Base-by-base conservation (phyloP, 2,113 vertebrate species). In the Platanista minor region DNA sequence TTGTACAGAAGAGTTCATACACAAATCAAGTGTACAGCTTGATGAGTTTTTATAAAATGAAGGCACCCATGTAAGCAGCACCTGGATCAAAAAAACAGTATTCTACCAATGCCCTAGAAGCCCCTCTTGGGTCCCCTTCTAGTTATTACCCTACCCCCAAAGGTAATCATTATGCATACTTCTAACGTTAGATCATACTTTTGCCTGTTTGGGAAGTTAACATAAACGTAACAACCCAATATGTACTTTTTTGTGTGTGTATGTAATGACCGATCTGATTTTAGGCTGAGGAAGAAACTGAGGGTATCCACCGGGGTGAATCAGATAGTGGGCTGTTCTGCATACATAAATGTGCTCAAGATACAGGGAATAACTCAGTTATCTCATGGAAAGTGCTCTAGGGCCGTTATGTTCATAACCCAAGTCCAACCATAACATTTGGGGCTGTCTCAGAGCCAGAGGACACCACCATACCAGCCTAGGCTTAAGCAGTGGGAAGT, bases 11-110 rank as follows among this genome's bases (percentile, higher is more conserved):
- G 72, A 83, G n/a, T 64, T 74, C 84, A 81, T 80, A 94, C 1
- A 57, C 36, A 89, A 61, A 62, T 62, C 33, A 27, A 92, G 15
- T 25, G 4, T n/a, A 69, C 12, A n/a, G 31, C 29, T 77, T 92
- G 52, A 29, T 86, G 43, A 64, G 17, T 41, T 75, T 80, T 92
- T 90, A 74, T 36, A 87, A 89, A 91, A 77, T 54, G 31, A 94
- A 87, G 31, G 41, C 5, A 71, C 7, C 25, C 29, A 8, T n/a
- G 54, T 15, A 89, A 66, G 39, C 12, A 62, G 59, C 13, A 69
- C 39, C 33, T 67, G 25, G 23, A 39, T 49, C 23, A 66, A 61
- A 85, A 85, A 84, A 61, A 12, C 1, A 14, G 3, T 77, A 36
- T 31, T 69, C 83, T 84, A 31, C 23, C 29, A 27, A n/a, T 29